Percentiles rank a stretch among this genome's conserved stretches.
phyloP scores from a whole-genome alignment of 2,888 invertebrate genomes.

The Spodoptera exigua region DNA sequence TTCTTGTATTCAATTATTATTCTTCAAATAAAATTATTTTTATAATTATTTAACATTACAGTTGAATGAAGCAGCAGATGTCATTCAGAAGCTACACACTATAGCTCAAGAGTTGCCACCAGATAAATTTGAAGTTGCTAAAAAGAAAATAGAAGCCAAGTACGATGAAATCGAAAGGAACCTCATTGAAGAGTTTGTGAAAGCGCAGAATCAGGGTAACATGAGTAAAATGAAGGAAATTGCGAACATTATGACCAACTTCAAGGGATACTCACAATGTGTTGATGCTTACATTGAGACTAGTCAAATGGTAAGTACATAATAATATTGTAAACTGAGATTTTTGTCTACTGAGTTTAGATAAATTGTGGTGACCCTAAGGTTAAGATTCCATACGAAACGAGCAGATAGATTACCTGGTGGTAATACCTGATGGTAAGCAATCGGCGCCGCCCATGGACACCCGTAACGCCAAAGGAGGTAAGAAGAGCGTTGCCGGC shows the following conservation, averaged over 20 bases:
- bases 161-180: conserved; percentile 96
- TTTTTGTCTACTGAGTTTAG: neutral
- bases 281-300: conserved; percentile 99
- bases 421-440: too few species aligned
- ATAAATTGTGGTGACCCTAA: too few species aligned
- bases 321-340: neutral
- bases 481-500: too few species aligned
- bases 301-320: conserved; percentile 94
- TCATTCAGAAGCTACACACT: conserved; percentile 98
- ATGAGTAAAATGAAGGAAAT: conserved; percentile 97
- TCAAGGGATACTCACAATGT: conserved; percentile 98
- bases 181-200: conserved; percentile 98
- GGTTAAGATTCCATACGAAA: too few species aligned
- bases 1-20: too few species aligned
- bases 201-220: conserved; percentile 95
- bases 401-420: too few species aligned
- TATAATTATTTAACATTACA: conserved; percentile 72
- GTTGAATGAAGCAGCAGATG: conserved; percentile 98
- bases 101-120: conserved; percentile 98
- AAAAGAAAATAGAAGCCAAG: conserved; percentile 95
- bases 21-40: too few species aligned
- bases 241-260: conserved; percentile 97
- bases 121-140: conserved; percentile 95
- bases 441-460: too few species aligned
- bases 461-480: too few species aligned